Conservation (phyloP, 2,113 vertebrate species). For the Panthera leo region DNA sequence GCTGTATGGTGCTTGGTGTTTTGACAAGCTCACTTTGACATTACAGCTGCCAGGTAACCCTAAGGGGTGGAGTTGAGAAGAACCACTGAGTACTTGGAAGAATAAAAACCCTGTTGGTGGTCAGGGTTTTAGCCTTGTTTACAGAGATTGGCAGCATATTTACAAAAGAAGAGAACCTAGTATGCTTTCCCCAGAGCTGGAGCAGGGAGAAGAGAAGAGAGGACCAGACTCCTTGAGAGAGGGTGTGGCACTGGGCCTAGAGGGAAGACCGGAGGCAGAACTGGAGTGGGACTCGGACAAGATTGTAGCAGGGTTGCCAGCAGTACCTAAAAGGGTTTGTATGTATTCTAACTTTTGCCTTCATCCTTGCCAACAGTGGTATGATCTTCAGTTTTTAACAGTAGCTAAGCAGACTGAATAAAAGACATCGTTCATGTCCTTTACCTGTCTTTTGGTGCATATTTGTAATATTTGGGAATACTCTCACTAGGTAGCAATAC, state of each 20-base stretch:
- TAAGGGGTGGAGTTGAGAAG: neutral
- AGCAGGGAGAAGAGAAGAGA: neutral
- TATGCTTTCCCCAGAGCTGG: neutral
- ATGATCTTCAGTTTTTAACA: neutral
- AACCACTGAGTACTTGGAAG: neutral
- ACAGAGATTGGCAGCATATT: neutral
- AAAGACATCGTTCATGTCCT: neutral
- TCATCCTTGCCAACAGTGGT: neutral
- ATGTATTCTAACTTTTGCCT: neutral
- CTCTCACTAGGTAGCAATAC: neutral
- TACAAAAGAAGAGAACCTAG: neutral
- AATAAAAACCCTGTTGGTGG: neutral
- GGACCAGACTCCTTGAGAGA: neutral
- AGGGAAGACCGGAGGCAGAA: neutral
- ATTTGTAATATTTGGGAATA: constrained; percentile 3
- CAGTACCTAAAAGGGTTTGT: neutral
- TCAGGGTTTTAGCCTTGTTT: neutral
- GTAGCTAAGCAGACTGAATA: neutral
- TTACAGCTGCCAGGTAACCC: neutral
- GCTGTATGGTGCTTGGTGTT: neutral
- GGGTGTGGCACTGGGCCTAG: neutral
- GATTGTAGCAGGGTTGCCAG: neutral
- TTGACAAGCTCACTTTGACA: neutral
- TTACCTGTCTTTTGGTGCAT: neutral
- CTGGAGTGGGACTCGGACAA: neutral